Base-by-base conservation (phyloP, 2,888 invertebrate genomes). In the Pristionchus exspectatus region DNA sequence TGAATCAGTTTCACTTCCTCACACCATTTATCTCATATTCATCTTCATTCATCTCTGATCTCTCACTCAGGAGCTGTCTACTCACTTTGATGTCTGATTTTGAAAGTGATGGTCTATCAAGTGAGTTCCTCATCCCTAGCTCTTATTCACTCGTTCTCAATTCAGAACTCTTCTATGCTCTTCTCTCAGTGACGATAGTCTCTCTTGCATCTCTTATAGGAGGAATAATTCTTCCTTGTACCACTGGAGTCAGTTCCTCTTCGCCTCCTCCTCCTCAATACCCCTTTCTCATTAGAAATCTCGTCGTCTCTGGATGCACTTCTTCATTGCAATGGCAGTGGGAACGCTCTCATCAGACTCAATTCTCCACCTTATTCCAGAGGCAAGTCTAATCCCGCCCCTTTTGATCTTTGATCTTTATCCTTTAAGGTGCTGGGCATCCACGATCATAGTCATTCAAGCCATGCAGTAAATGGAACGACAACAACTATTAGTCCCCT, bases 311-410 rank as follows among this genome's bases (percentile, higher is more conserved):
- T 89, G 96, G 89, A 95, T 96, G 93, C 94, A 95, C 7, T 92
- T 95, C n/a, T 95, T 96, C 91, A 94, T 96, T 63, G 96, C 96
- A 0, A 94, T 96, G 88, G 96, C 96, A 33, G 95, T 96, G 9
- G 96, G 96, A 1, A 95, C 96, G 0, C 93, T 96, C 87, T 93
- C 94, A 66, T 95, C 95, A 10, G 96, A 96, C 91, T 95, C 96
- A 5, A 87, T 96, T 16, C 92, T 96, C 7, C 96, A 96, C 93
- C 94, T 96, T 0, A 93, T 96, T 84, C 96, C 96, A 10, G 92
- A 95, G 94, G 96, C 96, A 93, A 14, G 50, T 14, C 21, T 16
- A 12, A 18, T 27, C 69, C 69, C 38, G 54, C 81, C 81, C 81
- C 81, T 27, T 81, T 81, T 81, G 50, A 81, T 81, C 81, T 81